A percentile compares a stretch with the other conserved stretches of the same genome.
phyloP scores from a whole-genome alignment of 2,797 vertebrate species.

The Danio tinwini region DNA sequence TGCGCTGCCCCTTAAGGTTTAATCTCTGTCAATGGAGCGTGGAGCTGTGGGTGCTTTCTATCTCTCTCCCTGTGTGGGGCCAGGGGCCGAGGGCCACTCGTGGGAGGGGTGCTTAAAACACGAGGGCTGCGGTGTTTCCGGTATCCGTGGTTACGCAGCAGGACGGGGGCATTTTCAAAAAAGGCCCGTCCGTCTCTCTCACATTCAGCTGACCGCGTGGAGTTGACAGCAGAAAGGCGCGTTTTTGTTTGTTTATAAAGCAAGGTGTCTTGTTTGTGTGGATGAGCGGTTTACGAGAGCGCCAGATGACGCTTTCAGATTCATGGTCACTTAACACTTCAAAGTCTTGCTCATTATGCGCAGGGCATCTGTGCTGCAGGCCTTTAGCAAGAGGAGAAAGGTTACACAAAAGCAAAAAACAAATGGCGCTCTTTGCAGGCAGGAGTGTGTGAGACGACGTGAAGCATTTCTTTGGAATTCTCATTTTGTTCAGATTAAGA shows the following conservation, averaged over 20 bases:
- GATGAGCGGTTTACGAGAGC: constrained; percentile 54
- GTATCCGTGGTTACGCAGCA: constrained; percentile 81
- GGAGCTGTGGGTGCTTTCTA: constrained; percentile 70
- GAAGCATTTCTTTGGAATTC: constrained; percentile 77
- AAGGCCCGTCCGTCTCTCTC: constrained; percentile 8
- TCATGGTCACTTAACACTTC: constrained; percentile 77
- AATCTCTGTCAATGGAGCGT: constrained; percentile 75
- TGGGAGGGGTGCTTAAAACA: constrained; percentile 66
- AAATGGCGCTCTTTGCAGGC: constrained; percentile 27
- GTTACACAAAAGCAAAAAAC: constrained; percentile 12
- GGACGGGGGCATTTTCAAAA: constrained; percentile 67
- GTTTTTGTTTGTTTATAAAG: constrained; percentile 54
- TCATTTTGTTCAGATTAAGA: constrained; percentile 83
- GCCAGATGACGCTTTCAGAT: constrained; percentile 68
- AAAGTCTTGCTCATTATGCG: constrained; percentile 70
- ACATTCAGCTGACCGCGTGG: constrained; percentile 72
- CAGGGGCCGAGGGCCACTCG: constrained; percentile 48
- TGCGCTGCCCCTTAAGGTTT: constrained; percentile 69
- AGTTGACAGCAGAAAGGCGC: constrained; percentile 69
- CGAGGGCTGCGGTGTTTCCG: constrained; percentile 76
- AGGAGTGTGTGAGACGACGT: constrained; percentile 63
- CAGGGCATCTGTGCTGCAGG: constrained; percentile 57
- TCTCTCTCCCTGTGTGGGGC: constrained; percentile 52
- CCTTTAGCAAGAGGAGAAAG: constrained; percentile 50
- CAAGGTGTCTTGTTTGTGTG: constrained; percentile 42